Evolutionary conservation across 2,888 invertebrate genomes (phyloP).

Genomic region (Hartigia nigra): DNA sequence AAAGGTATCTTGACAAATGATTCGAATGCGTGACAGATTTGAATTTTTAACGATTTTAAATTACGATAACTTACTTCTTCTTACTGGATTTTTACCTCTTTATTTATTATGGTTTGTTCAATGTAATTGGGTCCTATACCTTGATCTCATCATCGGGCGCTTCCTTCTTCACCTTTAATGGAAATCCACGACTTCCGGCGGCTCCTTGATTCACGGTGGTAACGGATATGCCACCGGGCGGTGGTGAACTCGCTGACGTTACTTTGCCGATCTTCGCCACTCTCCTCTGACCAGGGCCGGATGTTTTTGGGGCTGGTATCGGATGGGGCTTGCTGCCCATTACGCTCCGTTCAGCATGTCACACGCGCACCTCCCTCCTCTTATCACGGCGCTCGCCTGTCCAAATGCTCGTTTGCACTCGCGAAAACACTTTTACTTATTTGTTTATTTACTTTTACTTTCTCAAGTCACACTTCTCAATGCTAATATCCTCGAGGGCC

Average conservation of each 20-base stretch:
- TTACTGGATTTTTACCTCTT: neutral
- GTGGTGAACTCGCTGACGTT: constrained; percentile 6
- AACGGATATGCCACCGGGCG: neutral
- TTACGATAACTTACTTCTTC: neutral
- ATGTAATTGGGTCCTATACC: constrained; percentile 64
- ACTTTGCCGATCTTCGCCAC: constrained; percentile 4
- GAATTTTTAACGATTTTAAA: neutral
- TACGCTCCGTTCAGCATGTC: constrained; percentile 4
- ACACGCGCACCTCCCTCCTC: neutral
- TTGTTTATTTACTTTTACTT: neutral
- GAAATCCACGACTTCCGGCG: constrained; percentile 1
- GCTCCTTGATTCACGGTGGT: neutral
- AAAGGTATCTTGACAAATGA: neutral
- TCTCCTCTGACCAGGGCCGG: constrained; percentile 3
- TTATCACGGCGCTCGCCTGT: neutral
- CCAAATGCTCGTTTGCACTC: neutral
- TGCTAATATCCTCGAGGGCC: neutral
- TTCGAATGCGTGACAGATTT: too few species aligned
- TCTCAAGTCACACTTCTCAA: neutral
- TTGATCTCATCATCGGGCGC: constrained; percentile 80
- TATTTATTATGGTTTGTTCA: neutral
- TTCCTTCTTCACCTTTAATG: constrained; percentile 74
- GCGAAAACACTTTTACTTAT: neutral
- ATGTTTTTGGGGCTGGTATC: neutral
- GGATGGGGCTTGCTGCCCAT: constrained; percentile 23